Conservation (phyloP, 2,797 vertebrate species). For the Acanthurus tractus region DNA sequence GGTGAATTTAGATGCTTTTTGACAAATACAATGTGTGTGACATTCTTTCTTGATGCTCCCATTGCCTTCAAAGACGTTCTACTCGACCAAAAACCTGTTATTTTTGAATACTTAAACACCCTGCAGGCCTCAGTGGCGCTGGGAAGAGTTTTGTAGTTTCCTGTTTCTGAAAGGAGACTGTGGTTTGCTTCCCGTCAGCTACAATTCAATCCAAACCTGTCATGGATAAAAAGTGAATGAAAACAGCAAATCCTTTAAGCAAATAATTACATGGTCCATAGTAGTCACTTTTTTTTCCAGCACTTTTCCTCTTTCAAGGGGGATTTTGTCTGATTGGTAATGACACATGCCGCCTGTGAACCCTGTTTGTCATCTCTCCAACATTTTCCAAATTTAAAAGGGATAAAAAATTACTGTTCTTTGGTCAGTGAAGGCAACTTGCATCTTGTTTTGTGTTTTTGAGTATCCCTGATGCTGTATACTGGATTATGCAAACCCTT, state of each 20-base stretch:
- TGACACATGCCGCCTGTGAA: neutral
- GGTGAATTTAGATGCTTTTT: slow-evolving; percentile 26
- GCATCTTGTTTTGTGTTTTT: neutral
- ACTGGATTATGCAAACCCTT: no score
- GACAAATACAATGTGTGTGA: slow-evolving; percentile 3
- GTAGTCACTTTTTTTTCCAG: neutral
- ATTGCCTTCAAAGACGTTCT: neutral
- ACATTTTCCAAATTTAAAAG: neutral
- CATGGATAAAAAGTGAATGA: neutral
- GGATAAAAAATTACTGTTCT: neutral
- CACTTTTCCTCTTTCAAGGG: no score
- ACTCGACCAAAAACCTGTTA: no score
- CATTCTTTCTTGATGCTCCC: neutral
- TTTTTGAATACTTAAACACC: neutral
- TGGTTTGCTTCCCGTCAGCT: neutral
- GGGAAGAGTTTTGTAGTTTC: neutral
- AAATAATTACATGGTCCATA: neutral
- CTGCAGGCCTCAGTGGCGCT: neutral
- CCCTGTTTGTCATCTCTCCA: neutral
- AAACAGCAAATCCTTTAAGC: no score
- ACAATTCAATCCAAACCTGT: neutral
- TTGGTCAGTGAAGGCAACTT: neutral
- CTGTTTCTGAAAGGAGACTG: neutral
- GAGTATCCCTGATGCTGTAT: neutral
- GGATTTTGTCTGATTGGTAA: neutral